Evolutionary conservation across 2,113 vertebrate genomes (phyloP).

Genomic region (Chascanopsetta lugubris): DNA sequence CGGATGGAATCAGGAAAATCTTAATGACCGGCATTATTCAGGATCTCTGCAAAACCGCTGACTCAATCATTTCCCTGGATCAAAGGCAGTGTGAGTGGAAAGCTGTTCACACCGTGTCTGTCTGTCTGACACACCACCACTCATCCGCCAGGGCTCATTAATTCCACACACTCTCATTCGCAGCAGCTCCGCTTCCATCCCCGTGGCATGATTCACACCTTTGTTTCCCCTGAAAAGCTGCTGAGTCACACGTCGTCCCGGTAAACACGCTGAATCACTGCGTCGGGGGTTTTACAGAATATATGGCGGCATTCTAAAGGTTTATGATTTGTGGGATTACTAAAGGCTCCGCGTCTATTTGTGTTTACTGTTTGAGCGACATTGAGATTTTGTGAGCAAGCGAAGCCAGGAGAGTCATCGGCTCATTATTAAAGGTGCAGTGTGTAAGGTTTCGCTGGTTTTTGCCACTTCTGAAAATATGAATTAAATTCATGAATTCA

Average conservation of each 20-base stretch:
- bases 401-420: slow-evolving; percentile 57
- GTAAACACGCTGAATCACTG: slow-evolving; percentile 10
- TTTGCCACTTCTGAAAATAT: too few species aligned
- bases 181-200: slow-evolving; percentile 7
- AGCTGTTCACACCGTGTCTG: slow-evolving; percentile 2
- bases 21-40: too few species aligned
- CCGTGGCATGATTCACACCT: slow-evolving; percentile 38
- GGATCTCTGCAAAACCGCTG: not conserved
- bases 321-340: slow-evolving; percentile 38
- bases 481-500: too few species aligned
- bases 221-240: slow-evolving; percentile 34
- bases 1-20: too few species aligned
- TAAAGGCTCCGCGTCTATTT: slow-evolving; percentile 25
- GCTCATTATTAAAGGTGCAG: too few species aligned
- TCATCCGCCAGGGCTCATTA: slow-evolving; percentile 18
- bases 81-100: slow-evolving; percentile 1
- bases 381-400: slow-evolving; percentile 63
- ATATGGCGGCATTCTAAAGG: slow-evolving; percentile 3
- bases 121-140: slow-evolving; percentile 20
- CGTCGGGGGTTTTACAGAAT: slow-evolving; percentile 9
- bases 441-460: too few species aligned
- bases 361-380: slow-evolving; percentile 64
- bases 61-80: not conserved
- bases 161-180: slow-evolving; percentile 14
- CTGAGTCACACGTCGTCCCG: slow-evolving; percentile 37